Evolutionary conservation across 2,113 vertebrate species (phyloP), one percentile per base, ranked within the genome.

Genomic region (Delphinus delphis): DNA sequence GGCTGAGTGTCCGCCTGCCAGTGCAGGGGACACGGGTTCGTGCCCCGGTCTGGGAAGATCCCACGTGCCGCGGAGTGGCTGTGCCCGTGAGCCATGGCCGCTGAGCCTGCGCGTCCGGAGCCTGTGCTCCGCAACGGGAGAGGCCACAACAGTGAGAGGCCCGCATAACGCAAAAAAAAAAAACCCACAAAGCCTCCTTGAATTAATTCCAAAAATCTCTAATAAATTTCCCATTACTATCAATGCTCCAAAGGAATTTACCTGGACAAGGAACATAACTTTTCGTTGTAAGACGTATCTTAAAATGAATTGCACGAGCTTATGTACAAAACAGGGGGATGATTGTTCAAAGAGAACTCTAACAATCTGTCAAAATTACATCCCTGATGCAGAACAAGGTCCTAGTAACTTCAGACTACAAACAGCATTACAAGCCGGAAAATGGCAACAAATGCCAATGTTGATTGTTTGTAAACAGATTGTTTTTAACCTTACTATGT

Each of bases 111-210:
- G 44, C 44, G 10, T 47, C 44, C 44, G 0, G 44, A 47, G 44
- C 44, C 44, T 47, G 44, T 47, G 44, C 10, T 47, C 44, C 2
- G 2, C 44, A 47, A 47, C 10, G 44, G 44, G 44, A 47, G 44
- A 11, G 44, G 44, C 44, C 44, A 2, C 44, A 47, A 47, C 44
- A 47, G 44, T 2, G 44, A 47, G 44, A 47, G 44, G 44, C 44
- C 44, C 44, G 10, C 47, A 0, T 47, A 47, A 2, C 12, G 12
- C 47, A 47, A 47, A 47, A 47, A 47, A 47, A 47, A 47, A 65
- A 95, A 96, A 87, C 76, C 80, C 80, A 92, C 92, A 95, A 90
- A 95, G 65, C 53, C 55, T 85, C 55, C 90, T 90, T 93, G 90
- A 77, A 94, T 94, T 20, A 71, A 90, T 36, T 94, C 81, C 70